These are phyloP conservation scores for Etheostoma nigrum DNA, from an alignment of 2,797 vertebrate species.

Conservation along the genomic window DNA sequence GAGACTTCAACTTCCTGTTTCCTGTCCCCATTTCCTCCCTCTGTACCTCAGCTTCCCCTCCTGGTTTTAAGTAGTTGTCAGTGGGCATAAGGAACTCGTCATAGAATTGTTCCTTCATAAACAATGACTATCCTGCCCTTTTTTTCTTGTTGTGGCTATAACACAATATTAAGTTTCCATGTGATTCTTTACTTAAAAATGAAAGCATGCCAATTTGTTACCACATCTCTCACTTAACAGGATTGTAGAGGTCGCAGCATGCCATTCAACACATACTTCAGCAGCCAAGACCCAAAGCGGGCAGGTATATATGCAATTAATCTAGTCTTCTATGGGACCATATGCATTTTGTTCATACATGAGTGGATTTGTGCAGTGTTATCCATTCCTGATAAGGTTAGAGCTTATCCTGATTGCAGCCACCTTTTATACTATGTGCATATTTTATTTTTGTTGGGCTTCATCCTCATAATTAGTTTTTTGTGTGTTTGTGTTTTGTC, in stretches of 20 bases:
- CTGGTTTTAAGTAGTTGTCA: not conserved
- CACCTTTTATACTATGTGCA: too few relatives aligned
- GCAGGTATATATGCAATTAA: slow-evolving; percentile 43
- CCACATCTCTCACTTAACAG: slow-evolving; percentile 26
- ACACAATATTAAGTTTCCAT: not conserved
- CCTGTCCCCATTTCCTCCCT: slow-evolving; percentile 37
- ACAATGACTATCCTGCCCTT: not conserved
- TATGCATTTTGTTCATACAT: not conserved
- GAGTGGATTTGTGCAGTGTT: not conserved
- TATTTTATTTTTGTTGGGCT: too few relatives aligned
- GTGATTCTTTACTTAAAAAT: not conserved
- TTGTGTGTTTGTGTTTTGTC: not conserved
- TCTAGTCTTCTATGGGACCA: not conserved
- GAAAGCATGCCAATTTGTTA: not conserved
- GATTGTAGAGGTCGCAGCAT: slow-evolving; percentile 89
- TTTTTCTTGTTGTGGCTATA: not conserved
- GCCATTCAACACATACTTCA: slow-evolving; percentile 92
- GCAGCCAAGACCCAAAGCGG: slow-evolving; percentile 93
- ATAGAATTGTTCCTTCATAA: not conserved
- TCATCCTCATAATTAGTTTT: too few relatives aligned
- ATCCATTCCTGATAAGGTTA: too few relatives aligned
- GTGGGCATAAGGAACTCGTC: not conserved
- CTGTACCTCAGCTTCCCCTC: not conserved
- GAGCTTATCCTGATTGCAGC: too few relatives aligned
- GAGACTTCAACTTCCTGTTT: slow-evolving; percentile 40